A percentile compares a stretch with the other conserved stretches of the same genome.
Conservation (phyloP, 1,140 invertebrate genomes). For the Drosophila kohkoa region DNA sequence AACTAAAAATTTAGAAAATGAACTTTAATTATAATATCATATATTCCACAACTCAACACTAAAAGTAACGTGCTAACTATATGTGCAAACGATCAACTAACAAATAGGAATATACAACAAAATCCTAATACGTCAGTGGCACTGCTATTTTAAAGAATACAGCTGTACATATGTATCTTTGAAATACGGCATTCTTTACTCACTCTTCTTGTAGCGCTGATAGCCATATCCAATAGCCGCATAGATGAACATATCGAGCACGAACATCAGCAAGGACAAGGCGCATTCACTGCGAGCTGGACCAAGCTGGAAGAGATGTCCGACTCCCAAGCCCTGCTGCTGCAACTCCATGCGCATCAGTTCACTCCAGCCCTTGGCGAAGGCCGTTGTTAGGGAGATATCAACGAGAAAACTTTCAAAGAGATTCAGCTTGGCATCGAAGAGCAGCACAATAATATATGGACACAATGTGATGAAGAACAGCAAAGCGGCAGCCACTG, state of each 20-base stretch:
- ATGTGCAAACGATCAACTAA: no score
- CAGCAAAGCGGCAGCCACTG: conserved; percentile 87
- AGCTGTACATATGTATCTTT: no score
- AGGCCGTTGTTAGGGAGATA: conserved; percentile 86
- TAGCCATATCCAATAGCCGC: conserved; percentile 85
- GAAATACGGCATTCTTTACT: conserved; percentile 24
- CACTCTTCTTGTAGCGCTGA: conserved; percentile 67
- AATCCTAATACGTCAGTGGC: no score
- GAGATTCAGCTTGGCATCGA: conserved; percentile 86
- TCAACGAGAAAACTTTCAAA: conserved; percentile 86
- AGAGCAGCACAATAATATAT: conserved; percentile 88
- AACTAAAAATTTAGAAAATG: no score
- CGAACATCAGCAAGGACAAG: conserved; percentile 84
- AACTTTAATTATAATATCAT: no score
- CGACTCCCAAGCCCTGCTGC: conserved; percentile 84
- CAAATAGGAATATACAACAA: no score
- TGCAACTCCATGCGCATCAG: conserved; percentile 87
- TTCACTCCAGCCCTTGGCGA: conserved; percentile 87
- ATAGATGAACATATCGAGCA: conserved; percentile 85
- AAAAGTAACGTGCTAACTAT: no score
- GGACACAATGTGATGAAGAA: conserved; percentile 89
- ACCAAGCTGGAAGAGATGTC: conserved; percentile 81
- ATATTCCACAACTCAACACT: no score
- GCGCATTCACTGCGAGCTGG: conserved; percentile 70
- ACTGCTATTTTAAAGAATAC: no score